Conservation (phyloP, 2,797 vertebrate species). For the Myotis myotis region DNA sequence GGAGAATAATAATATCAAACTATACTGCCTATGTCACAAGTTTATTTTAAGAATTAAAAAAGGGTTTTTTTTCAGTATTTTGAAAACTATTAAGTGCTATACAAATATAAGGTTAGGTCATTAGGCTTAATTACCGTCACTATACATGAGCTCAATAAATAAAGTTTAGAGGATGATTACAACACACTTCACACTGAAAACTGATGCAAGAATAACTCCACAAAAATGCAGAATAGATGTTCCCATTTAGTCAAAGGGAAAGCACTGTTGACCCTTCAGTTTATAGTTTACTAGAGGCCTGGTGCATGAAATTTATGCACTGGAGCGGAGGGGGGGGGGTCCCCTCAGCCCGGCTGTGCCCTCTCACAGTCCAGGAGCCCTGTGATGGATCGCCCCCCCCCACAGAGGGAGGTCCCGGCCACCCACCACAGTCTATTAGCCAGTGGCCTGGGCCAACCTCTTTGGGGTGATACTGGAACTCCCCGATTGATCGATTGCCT, state of each 20-base stretch:
- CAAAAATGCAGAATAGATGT: not conserved
- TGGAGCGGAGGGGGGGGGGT: too few species aligned
- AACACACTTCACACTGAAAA: not conserved
- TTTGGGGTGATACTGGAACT: too few species aligned
- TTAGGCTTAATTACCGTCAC: not conserved
- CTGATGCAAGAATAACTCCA: not conserved
- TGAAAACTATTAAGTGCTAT: not conserved
- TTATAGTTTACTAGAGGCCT: not conserved
- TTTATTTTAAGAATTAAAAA: constrained; percentile 1
- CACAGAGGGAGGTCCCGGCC: too few species aligned
- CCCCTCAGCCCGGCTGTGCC: too few species aligned
- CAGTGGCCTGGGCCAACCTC: too few species aligned
- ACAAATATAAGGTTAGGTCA: not conserved
- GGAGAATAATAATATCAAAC: not conserved
- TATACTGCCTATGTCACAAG: not conserved
- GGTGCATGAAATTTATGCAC: too few species aligned
- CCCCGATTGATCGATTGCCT: too few species aligned
- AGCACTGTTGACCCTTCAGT: not conserved
- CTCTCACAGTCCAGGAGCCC: too few species aligned
- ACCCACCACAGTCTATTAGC: too few species aligned
- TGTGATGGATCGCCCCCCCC: too few species aligned
- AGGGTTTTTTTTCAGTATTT: not conserved
- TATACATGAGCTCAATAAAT: not conserved
- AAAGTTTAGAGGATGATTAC: not conserved
- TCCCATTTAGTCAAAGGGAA: not conserved